phyloP scores from a whole-genome alignment of 2,113 vertebrate species.

The Phodopus roborovskii region DNA sequence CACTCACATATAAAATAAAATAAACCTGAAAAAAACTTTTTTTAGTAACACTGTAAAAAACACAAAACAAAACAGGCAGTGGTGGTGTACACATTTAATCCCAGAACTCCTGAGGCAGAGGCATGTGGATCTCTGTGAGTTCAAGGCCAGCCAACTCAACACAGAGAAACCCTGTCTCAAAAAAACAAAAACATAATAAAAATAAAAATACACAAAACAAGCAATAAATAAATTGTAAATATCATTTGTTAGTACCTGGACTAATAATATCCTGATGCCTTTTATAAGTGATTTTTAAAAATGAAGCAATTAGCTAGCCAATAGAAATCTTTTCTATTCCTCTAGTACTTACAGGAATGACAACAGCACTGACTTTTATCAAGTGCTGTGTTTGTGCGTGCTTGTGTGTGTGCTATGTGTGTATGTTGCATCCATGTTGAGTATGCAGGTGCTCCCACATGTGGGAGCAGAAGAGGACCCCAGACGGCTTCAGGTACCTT shows the following conservation, averaged over 20 bases:
- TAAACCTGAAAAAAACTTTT: neutral
- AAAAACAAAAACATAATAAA: neutral
- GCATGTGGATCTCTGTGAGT: neutral
- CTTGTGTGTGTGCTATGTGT: neutral
- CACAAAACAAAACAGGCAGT: neutral
- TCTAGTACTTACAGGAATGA: conserved; percentile 23
- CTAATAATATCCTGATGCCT: neutral
- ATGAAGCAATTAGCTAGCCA: neutral
- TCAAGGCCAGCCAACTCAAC: neutral
- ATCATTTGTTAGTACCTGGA: neutral
- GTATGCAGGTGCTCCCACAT: neutral
- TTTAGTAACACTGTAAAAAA: neutral
- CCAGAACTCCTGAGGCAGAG: neutral
- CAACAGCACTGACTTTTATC: neutral
- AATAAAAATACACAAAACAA: neutral
- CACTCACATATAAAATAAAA: neutral
- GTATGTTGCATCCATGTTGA: no score
- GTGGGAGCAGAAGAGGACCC: neutral
- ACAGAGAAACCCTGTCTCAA: neutral
- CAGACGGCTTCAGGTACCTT: neutral
- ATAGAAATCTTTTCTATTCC: neutral
- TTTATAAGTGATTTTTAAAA: neutral
- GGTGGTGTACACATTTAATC: neutral
- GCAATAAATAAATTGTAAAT: neutral
- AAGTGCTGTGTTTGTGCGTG: neutral